phyloP scores from a whole-genome alignment of 2,113 vertebrate genomes.

The Notarius lentiginosus region DNA sequence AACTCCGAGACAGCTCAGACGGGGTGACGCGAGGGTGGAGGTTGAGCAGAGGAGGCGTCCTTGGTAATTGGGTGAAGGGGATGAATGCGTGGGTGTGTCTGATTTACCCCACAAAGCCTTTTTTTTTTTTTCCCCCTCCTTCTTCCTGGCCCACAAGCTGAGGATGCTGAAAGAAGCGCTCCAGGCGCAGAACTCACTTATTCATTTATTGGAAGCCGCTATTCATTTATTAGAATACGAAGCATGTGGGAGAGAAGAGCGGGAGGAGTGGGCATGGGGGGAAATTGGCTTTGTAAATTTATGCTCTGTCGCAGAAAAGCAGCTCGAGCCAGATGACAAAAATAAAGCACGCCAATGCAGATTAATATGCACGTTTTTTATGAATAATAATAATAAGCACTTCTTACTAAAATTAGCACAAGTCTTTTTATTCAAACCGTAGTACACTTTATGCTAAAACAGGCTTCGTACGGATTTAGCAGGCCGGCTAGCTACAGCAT shows the following conservation, averaged over 20 bases:
- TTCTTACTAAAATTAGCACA: too few relatives aligned
- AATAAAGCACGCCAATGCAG: background rate
- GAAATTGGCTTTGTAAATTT: constrained; percentile 43
- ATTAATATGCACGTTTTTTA: constrained; percentile 15
- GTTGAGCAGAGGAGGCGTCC: constrained; percentile 43
- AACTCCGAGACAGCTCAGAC: constrained; percentile 55
- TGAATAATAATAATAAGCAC: too few relatives aligned
- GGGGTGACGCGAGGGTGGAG: constrained; percentile 47
- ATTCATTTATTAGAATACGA: constrained; percentile 67
- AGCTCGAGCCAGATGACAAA: constrained; percentile 1
- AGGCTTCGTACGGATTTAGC: background rate
- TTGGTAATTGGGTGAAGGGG: constrained; percentile 49
- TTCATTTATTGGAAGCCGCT: constrained; percentile 53
- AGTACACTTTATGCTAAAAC: background rate
- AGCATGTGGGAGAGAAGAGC: constrained; percentile 54
- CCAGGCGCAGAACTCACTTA: constrained; percentile 60
- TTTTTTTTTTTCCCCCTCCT: constrained; percentile 65
- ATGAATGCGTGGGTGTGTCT: constrained; percentile 42
- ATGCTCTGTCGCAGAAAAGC: constrained; percentile 26
- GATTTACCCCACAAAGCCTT: constrained; percentile 62
- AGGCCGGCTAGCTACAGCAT: background rate
- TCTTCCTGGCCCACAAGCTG: constrained; percentile 58
- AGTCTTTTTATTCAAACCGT: background rate
- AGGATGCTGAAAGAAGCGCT: constrained; percentile 62
- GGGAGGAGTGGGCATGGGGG: constrained; percentile 34